Base-by-base conservation (phyloP, 2,113 vertebrate species). In the Seriola quinqueradiata region DNA sequence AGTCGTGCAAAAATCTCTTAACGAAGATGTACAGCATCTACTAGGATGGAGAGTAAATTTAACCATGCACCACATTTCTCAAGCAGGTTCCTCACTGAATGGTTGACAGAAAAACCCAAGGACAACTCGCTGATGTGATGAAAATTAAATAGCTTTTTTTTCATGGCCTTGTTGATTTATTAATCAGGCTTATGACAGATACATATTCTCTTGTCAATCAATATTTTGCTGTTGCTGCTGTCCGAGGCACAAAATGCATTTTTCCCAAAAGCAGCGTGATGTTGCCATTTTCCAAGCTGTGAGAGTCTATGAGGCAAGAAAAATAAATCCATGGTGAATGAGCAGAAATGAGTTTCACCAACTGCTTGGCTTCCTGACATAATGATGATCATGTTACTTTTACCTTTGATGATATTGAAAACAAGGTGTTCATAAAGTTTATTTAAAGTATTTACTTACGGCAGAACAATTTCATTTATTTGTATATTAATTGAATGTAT, bases 61-160 rank as follows among this genome's bases (percentile, higher is more conserved):
- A 71, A 5, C 42, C 23, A 1, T 61, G 65, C 61, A 67, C 17
- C 63, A 12, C 60, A 70, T 63, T 77, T 70, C 44, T 50, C 23
- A 25, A 12, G 16, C 40, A 79, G 72, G 21, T 52, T 16, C 52
- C 64, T 64, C 59, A 68, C 9, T 48, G 66, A 38, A 16, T 7
- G 32, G 17, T 1, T 48, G 63, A 82, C 52, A 25, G 70, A 57
- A 25, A 40, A 54, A 68, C 12, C 59, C 67, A 79, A 86, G 55
- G 78, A 54, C 81, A 50, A 72, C 55, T 59, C 9, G 36, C 83
- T 84, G 85, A 89, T 70, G 46, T n/a, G 70, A 66, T 61, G 74
- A 55, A 64, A 84, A 76, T 75, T 44, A 8, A 14, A 42, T 75
- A 12, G 59, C 61, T 78, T 81, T 79, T 21, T 32, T 82, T 54